Conservation (phyloP, 1,140 invertebrate species). For the Pissodes strobi region DNA sequence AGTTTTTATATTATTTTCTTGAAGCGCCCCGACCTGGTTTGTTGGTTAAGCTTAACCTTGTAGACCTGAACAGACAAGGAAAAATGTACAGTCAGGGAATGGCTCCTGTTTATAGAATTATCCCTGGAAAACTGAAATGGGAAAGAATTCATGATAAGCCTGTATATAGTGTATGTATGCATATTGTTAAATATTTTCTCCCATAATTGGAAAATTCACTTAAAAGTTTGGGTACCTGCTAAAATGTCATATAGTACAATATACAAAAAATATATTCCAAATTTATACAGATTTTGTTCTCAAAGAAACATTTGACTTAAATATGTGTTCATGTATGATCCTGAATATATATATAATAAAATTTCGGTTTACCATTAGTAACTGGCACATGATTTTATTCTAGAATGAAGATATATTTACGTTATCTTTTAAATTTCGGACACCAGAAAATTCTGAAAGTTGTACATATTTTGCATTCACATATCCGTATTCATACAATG, state of each 20-base stretch:
- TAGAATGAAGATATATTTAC: conserved; percentile 74
- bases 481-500: conserved; percentile 85
- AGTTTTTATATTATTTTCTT: no score
- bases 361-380: no score
- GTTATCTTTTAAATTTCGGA: conserved; percentile 77
- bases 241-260: no score
- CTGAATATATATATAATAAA: no score
- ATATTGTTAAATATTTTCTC: not conserved
- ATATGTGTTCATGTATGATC: no score
- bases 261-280: no score
- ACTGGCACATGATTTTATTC: no score
- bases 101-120: conserved; percentile 75
- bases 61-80: conserved; percentile 87
- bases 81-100: conserved; percentile 92
- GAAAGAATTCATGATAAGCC: conserved; percentile 78
- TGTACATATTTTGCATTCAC: conserved; percentile 90
- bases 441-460: conserved; percentile 72
- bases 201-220: not conserved
- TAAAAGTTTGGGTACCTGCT: no score
- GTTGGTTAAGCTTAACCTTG: conserved; percentile 78
- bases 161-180: conserved; percentile 60
- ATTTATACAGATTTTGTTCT: no score
- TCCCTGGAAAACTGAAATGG: conserved; percentile 76
- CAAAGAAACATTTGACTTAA: no score
- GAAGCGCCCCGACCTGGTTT: conserved; percentile 61